A percentile compares a stretch with the other conserved stretches of the same genome.
Conservation (phyloP, 2,888 invertebrate species). For the Vanessa cardui region DNA sequence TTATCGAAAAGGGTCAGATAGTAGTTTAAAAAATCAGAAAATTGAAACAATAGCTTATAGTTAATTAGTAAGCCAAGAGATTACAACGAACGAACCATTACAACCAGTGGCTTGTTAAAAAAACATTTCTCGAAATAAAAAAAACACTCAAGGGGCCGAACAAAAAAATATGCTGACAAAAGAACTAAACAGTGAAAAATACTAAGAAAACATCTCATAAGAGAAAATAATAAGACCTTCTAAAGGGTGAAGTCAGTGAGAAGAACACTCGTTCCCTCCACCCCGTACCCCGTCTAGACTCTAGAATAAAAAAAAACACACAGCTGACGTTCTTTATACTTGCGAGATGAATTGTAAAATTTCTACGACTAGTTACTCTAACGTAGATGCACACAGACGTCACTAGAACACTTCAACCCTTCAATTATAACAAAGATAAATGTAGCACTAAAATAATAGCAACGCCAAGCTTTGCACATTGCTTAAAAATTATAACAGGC, state of each 20-base stretch:
- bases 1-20: no score
- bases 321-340: conserved; percentile 41
- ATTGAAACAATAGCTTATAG: no score
- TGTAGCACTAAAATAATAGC: not conserved
- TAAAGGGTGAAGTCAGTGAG: conserved; percentile 36
- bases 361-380: conserved; percentile 21
- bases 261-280: conserved; percentile 30
- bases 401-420: no score
- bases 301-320: conserved; percentile 52
- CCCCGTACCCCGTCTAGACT: conserved; percentile 57
- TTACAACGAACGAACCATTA: no score
- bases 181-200: conserved; percentile 34
- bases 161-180: conserved; percentile 26
- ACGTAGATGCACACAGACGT: not conserved
- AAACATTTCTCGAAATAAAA: not conserved
- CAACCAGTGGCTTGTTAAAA: no score
- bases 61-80: no score
- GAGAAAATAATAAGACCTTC: conserved; percentile 40
- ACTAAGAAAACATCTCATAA: conserved; percentile 37
- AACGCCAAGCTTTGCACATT: conserved; percentile 2
- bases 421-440: not conserved
- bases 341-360: conserved; percentile 32
- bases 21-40: no score
- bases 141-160: not conserved
- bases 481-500: conserved; percentile 12